Conservation (phyloP, 2,113 vertebrate genomes). For the Rafetus swinhoei region DNA sequence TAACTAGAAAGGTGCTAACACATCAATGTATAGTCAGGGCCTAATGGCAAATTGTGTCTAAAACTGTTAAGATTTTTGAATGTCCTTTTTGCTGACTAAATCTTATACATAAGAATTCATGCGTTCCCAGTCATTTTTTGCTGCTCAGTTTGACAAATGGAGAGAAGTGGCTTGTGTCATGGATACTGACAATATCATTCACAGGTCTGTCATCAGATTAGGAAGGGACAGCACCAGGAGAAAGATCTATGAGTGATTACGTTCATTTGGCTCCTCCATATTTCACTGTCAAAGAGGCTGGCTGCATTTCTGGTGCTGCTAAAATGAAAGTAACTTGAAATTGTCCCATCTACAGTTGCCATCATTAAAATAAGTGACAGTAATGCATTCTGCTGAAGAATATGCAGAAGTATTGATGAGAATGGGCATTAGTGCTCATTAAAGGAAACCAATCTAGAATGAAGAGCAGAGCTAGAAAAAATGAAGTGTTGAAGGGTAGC, state of each 20-base stretch:
- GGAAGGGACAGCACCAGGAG: conserved; percentile 28
- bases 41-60: neutral
- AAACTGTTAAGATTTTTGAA: neutral
- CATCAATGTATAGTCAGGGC: neutral
- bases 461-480: conserved; percentile 22
- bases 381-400: conserved; percentile 31
- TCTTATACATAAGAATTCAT: neutral
- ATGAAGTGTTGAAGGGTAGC: neutral
- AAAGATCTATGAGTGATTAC: conserved; percentile 43
- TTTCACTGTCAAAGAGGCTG: conserved; percentile 34
- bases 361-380: conserved; percentile 11
- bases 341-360: neutral
- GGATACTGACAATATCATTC: conserved; percentile 58
- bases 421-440: conserved; percentile 53
- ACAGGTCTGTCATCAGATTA: conserved; percentile 42
- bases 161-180: conserved; percentile 42
- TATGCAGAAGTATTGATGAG: conserved; percentile 43
- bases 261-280: conserved; percentile 39
- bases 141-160: conserved; percentile 47
- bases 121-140: neutral
- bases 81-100: neutral
- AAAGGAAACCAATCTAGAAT: conserved; percentile 24
- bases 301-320: neutral
- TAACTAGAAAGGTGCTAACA: neutral
- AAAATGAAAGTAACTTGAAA: neutral